Base-by-base conservation (phyloP, 2,888 invertebrate genomes). In the Macaria notata region DNA sequence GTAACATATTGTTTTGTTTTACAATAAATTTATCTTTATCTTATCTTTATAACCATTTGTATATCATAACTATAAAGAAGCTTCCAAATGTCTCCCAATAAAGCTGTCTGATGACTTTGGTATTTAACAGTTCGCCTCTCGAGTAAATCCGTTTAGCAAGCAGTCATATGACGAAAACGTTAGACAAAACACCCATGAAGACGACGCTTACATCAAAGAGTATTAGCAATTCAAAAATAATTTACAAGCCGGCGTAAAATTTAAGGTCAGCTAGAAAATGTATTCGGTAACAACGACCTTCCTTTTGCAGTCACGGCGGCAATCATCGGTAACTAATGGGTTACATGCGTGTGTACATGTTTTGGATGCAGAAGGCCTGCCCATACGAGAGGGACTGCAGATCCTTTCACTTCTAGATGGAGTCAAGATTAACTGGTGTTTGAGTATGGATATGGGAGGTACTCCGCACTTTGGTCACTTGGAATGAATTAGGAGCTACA, bases 331-430 rank as follows among this genome's bases (percentile, higher is more conserved):
- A 66, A 56, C 54, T 61, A 63, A 66, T 64, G 61, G 51, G 56
- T 61, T 19, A 19, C 19, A 19, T 19, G 19, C 60, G 61, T 58
- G 59, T 60, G 61, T 60, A 58, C 46, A 54, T 59, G 51, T 42
- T 59, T 53, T 63, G n/a, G 50, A 53, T 53, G 56, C 47, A 54
- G 47, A 54, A 61, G 55, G 56, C 57, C 51, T 60, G 54, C 50
- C 60, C 54, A 56, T 65, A 58, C 63, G 61, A 54, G 54, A 63
- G 69, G 65, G 63, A 65, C 56, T 54, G 61, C 62, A 4, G 61
- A 64, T 67, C 78, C 80, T 78, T 82, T 82, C 78, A 78, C 80
- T 83, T 80, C 79, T 72, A 65, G 66, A 64, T 68, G 66, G 67
- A 73, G 61, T 74, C 71, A 71, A 70, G 70, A 77, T 74, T 68